Percentiles rank a stretch among this genome's conserved stretches.
Conservation (phyloP, 1,140 invertebrate genomes). For the Drosophila kurseongensis region DNA sequence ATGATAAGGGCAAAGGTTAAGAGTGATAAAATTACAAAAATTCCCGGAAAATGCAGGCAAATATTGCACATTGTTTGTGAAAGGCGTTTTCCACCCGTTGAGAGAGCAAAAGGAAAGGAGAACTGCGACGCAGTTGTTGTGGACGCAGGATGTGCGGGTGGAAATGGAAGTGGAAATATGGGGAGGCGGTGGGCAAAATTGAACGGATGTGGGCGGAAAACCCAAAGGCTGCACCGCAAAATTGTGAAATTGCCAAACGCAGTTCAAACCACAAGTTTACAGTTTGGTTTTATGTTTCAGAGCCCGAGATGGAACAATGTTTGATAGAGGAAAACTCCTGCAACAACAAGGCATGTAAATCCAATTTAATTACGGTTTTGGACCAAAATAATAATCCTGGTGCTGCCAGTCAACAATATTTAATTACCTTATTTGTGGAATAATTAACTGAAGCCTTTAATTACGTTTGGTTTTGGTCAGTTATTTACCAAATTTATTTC, state of each 20-base stretch:
- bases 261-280: constrained; percentile 42
- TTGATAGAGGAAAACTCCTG: neutral
- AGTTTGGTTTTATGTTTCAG: constrained; percentile 1
- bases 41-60: constrained; percentile 17
- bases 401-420: neutral
- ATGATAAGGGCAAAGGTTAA: constrained; percentile 30
- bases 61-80: constrained; percentile 35
- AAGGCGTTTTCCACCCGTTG: neutral
- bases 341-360: neutral
- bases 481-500: constrained; percentile 3
- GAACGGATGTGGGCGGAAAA: constrained; percentile 3
- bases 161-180: neutral
- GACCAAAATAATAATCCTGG: neutral
- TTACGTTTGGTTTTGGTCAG: neutral
- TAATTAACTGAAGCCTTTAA: neutral
- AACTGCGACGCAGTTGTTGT: constrained; percentile 2
- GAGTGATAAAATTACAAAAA: constrained; percentile 9
- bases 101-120: constrained; percentile 2
- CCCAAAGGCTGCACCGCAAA: constrained; percentile 30
- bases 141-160: neutral
- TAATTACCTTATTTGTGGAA: constrained; percentile 1
- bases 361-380: constrained; percentile 6
- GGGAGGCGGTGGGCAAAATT: neutral
- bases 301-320: constrained; percentile 15
- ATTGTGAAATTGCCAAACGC: constrained; percentile 51